Evolutionary conservation across 2,888 invertebrate species (phyloP).

Genomic region (Ischnura elegans): DNA sequence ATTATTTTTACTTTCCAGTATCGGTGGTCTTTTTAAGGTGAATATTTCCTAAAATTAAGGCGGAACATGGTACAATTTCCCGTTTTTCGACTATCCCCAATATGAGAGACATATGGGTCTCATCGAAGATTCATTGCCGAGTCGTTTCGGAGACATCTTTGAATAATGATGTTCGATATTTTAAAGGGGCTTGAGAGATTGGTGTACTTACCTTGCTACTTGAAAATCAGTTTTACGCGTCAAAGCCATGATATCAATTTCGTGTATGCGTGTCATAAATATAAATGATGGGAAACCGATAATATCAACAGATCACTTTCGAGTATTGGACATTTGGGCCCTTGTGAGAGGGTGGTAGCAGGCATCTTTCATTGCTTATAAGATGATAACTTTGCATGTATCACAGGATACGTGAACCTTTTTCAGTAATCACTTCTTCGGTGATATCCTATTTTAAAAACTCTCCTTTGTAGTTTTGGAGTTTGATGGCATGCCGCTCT

Average conservation of each 20-base stretch:
- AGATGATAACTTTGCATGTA: not conserved
- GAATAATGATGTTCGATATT: not conserved
- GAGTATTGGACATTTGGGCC: not conserved
- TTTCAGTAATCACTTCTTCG: not conserved
- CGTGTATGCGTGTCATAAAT: not conserved
- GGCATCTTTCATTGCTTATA: not conserved
- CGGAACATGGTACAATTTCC: too few species aligned
- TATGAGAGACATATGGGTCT: too few species aligned
- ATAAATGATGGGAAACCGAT: not conserved
- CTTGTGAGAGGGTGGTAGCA: not conserved
- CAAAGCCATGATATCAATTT: not conserved
- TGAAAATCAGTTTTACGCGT: not conserved
- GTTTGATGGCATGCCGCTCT: not conserved
- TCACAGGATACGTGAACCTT: not conserved
- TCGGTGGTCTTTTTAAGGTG: too few species aligned
- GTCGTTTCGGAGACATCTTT: not conserved
- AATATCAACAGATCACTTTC: not conserved
- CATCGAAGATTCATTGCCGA: not conserved
- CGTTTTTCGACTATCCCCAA: too few species aligned
- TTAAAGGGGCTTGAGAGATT: not conserved
- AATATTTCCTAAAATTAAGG: too few species aligned
- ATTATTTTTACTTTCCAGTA: too few species aligned
- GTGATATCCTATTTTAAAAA: not conserved
- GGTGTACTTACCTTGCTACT: not conserved
- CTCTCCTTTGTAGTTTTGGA: not conserved